A percentile compares a stretch with the other conserved stretches of the same genome.
Conservation (phyloP, 2,797 vertebrate genomes). For the Gastrophryne carolinensis region DNA sequence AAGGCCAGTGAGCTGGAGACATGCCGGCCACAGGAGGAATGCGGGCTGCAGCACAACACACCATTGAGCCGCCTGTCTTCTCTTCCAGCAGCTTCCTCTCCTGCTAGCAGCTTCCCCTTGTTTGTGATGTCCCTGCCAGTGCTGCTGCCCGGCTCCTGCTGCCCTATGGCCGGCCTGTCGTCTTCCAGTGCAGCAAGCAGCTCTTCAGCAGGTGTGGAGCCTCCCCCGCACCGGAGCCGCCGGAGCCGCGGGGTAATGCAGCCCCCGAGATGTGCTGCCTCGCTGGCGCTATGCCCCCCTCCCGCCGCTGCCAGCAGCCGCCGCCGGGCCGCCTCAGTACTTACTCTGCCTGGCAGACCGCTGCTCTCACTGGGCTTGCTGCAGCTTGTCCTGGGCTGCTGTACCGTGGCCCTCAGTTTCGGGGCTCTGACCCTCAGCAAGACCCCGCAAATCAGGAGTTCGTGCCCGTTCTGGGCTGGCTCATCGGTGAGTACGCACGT, state of each 20-base stretch:
- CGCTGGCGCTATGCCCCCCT: constrained; percentile 47
- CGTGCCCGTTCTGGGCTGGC: constrained; percentile 83
- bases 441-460: constrained; percentile 74
- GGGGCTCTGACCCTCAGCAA: constrained; percentile 77
- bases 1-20: background rate
- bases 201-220: constrained; percentile 47
- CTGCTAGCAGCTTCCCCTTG: background rate
- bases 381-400: constrained; percentile 81
- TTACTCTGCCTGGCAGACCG: constrained; percentile 69
- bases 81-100: background rate
- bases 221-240: constrained; percentile 45
- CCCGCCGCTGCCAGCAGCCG: constrained; percentile 58
- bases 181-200: constrained; percentile 42
- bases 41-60: background rate
- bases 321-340: constrained; percentile 50
- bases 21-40: background rate
- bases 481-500: constrained; percentile 77
- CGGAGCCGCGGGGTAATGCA: constrained; percentile 43
- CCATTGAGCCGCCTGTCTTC: background rate
- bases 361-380: constrained; percentile 78
- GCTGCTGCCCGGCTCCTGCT: constrained; percentile 78
- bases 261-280: constrained; percentile 43
- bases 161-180: constrained; percentile 67
- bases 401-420: constrained; percentile 80
- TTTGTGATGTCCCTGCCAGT: constrained; percentile 71